Evolutionary conservation across 1,140 invertebrate species (phyloP), one percentile per base, ranked within the genome.

Genomic region (Bombus balteatus): DNA sequence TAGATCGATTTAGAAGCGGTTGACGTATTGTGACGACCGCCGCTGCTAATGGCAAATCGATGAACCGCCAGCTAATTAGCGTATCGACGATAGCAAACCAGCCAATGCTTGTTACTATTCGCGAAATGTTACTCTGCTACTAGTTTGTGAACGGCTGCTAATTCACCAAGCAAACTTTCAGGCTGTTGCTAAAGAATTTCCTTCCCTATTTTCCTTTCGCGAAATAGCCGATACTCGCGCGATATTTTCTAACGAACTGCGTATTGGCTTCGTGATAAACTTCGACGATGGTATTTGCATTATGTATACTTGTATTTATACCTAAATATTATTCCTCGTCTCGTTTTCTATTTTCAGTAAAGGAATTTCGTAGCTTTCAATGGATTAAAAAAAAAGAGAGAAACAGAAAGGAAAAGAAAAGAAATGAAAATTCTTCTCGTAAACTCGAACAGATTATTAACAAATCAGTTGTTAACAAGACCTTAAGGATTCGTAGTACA

Each of bases 41-140:
- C 34, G 25, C 4, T 28, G 34, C 41, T 77, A 83, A 83, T 77
- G 37, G 57, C 47, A 15, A 83, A 83, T 83, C 82, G 74, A 78
- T 83, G 65, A 70, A 57, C n/a, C 22, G 32, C 3, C 34, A 1
- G 22, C 65, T 59, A 83, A 83, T 83, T 83, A 83, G 47, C 65
- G 65, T 28, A 28, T 22, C 74, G 37, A 43, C 12, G 39, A 18
- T 32, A 59, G 57, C 18, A 39, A 32, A 37, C 12, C 25, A 12
- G 0, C 15, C 34, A 2, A 12, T 8, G 57, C 1, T 82, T 32
- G 70, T 74, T 37, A 15, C 73, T 47, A 47, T 15, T 57, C 57
- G 22, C 22, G 57, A 32, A 25, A 47, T 47, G 43, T 47, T 47
- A 47, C n/a, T 37, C 18, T 0, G 18, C 15, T 15, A 10, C 47